Evolutionary conservation across 2,113 vertebrate species (phyloP).

Genomic region (Strix uralensis): DNA sequence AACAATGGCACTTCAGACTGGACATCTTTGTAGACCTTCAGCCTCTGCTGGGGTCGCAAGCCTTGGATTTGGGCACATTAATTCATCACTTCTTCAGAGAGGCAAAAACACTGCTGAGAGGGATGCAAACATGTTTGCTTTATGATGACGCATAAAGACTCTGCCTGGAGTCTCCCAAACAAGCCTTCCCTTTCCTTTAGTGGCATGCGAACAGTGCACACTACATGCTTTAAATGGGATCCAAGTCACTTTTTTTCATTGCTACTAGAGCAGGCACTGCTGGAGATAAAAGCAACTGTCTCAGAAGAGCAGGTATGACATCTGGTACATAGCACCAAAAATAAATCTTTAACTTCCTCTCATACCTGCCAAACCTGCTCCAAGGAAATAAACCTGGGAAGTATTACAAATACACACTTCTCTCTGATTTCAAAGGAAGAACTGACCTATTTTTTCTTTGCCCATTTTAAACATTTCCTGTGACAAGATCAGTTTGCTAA

Average conservation of each 20-base stretch:
- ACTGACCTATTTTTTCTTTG: slow-evolving; percentile 62
- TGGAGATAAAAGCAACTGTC: slow-evolving; percentile 68
- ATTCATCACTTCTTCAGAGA: not conserved
- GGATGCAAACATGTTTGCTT: slow-evolving; percentile 25
- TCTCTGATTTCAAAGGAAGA: slow-evolving; percentile 64
- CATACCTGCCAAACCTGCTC: slow-evolving; percentile 63
- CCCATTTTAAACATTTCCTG: slow-evolving; percentile 26
- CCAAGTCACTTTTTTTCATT: slow-evolving; percentile 51
- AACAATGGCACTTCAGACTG: not conserved
- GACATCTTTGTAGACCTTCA: not conserved
- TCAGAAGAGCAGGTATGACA: slow-evolving; percentile 67
- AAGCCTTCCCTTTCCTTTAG: slow-evolving; percentile 24
- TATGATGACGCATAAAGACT: not conserved
- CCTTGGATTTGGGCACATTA: not conserved
- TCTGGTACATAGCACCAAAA: slow-evolving; percentile 64
- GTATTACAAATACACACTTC: slow-evolving; percentile 48
- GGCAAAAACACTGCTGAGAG: not conserved
- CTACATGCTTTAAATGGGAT: slow-evolving; percentile 58
- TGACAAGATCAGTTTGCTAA: slow-evolving; percentile 32
- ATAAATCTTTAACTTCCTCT: slow-evolving; percentile 72
- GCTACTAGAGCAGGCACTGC: slow-evolving; percentile 54
- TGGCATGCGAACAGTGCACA: slow-evolving; percentile 42
- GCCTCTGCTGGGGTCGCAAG: not conserved
- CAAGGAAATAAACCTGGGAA: slow-evolving; percentile 60
- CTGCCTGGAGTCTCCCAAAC: slow-evolving; percentile 43